These are phyloP conservation scores for Leucoraja ocellata DNA, from an alignment of 2,797 vertebrate species.

Conservation along the genomic window DNA sequence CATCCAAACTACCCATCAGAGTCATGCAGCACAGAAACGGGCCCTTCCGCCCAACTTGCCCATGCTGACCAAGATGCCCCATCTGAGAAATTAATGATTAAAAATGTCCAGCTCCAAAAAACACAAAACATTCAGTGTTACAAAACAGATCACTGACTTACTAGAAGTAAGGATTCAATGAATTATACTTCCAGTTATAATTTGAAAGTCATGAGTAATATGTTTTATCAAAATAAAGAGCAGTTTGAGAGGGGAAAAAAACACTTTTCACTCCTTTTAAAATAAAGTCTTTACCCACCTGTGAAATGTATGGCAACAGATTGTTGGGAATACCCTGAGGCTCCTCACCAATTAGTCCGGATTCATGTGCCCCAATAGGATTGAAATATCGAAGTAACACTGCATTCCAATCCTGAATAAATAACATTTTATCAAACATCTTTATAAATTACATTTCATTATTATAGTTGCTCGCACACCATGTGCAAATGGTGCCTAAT, in stretches of 20 bases:
- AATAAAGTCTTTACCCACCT: slow-evolving; percentile 60
- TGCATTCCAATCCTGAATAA: slow-evolving; percentile 78
- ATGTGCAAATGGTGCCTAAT: not conserved
- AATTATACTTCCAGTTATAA: not conserved
- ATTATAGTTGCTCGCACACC: not conserved
- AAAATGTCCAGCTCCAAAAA: not conserved
- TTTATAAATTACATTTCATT: not conserved
- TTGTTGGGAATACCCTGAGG: slow-evolving; percentile 95
- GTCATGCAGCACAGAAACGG: no score
- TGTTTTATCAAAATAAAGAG: not conserved
- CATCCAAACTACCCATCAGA: not conserved
- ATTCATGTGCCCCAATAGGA: slow-evolving; percentile 84
- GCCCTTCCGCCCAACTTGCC: not conserved
- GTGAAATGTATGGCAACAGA: slow-evolving; percentile 88
- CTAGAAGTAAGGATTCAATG: no score
- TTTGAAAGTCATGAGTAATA: not conserved
- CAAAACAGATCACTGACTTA: no score
- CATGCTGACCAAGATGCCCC: not conserved
- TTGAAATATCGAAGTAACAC: slow-evolving; percentile 92
- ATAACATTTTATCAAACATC: not conserved
- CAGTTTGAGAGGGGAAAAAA: not conserved
- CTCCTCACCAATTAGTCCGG: slow-evolving; percentile 85
- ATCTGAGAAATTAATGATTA: not conserved
- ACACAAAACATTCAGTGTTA: no score
- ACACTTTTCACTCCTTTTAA: no score